Evolutionary conservation across 2,113 vertebrate genomes (phyloP).

Genomic region (Turdus rufiventris): DNA sequence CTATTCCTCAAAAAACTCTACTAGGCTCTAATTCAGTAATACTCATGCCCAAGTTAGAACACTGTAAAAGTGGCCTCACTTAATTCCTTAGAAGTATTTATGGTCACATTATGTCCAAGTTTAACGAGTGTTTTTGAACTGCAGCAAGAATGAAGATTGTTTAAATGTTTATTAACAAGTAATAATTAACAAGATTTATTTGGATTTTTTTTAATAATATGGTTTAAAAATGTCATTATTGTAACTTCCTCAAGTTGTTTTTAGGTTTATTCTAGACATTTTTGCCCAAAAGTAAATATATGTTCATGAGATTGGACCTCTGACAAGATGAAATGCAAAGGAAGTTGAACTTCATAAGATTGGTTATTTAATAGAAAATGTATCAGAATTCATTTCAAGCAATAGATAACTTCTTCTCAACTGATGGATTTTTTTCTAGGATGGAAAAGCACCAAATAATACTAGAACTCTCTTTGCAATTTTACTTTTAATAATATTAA

Average conservation of each 20-base stretch:
- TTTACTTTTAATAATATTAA: neutral
- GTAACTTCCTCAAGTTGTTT: neutral
- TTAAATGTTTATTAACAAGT: neutral
- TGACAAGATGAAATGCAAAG: neutral
- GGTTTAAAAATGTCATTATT: neutral
- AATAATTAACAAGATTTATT: neutral
- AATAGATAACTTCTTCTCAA: neutral
- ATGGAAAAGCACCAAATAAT: neutral
- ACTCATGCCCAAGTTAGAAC: neutral
- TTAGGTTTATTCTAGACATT: neutral
- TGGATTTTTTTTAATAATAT: accelerated
- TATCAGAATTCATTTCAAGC: neutral
- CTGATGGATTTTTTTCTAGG: neutral
- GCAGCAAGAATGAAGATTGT: neutral
- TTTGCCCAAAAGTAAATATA: neutral
- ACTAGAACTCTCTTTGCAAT: neutral
- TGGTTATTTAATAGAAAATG: neutral
- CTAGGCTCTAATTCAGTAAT: neutral
- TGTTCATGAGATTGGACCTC: neutral
- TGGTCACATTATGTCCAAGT: neutral
- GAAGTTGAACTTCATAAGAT: neutral
- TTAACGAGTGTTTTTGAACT: neutral
- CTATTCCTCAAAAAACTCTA: neutral
- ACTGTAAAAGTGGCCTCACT: neutral
- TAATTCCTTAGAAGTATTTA: neutral